Conservation (phyloP, 1,140 invertebrate genomes). For the Drosophila willistoni region DNA sequence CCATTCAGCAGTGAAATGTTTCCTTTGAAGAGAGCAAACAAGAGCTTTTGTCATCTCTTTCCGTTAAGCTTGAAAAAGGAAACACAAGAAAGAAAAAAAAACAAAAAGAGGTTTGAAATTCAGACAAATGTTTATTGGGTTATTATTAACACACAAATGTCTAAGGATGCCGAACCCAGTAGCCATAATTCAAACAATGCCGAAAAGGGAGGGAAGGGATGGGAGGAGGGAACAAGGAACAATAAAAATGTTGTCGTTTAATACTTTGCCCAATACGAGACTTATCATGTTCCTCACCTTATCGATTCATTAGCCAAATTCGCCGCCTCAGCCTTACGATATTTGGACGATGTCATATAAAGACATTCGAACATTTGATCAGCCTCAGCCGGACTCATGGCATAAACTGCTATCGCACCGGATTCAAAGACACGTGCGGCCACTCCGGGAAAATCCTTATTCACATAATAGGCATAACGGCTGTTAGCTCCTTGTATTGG, state of each 20-base stretch:
- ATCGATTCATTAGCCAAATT: neutral
- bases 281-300: too few species aligned
- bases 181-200: neutral
- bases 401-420: constrained; percentile 39
- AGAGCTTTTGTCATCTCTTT: neutral
- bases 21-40: constrained; percentile 20
- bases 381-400: constrained; percentile 30
- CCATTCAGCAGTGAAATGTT: constrained; percentile 57
- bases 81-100: neutral
- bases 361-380: constrained; percentile 45
- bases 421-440: constrained; percentile 39
- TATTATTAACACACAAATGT: neutral
- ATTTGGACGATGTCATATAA: constrained; percentile 34
- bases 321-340: constrained; percentile 20
- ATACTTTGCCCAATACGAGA: too few species aligned
- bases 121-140: constrained; percentile 31
- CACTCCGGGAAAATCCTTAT: constrained; percentile 41
- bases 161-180: neutral
- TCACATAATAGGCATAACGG: constrained; percentile 43
- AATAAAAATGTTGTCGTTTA: too few species aligned
- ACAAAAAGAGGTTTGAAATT: constrained; percentile 4
- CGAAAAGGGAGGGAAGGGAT: too few species aligned
- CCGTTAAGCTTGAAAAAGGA: neutral
- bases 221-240: too few species aligned
- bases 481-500: neutral